Base-by-base conservation (phyloP, 2,888 invertebrate genomes). In the Hypsopygia costalis region DNA sequence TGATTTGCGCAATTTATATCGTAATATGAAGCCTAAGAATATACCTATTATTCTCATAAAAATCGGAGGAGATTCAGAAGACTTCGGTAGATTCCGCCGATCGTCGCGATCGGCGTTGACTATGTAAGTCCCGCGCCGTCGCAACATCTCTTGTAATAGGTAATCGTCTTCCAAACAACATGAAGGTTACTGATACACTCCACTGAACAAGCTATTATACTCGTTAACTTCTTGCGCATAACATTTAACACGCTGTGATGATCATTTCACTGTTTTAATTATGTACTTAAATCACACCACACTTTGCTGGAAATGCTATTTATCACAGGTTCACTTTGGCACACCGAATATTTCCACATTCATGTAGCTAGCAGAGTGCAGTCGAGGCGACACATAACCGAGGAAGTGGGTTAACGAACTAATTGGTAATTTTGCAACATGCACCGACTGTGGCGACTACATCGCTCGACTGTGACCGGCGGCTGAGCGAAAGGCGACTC, bases 51-150 rank as follows among this genome's bases (percentile, higher is more conserved):
- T 75, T 57, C 78, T 81, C 25, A 69, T 52, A 30, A 69, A 44
- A 48, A 67, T 55, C 29, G 71, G 53, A 6, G 65, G 44, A 8
- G 64, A 45, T 39, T 72, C 74, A 7, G 60, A 42, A 2, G 69
- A 52, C 51, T 77, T 79, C 16, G 67, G 45, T 50, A 55, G 69
- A 42, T 55, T 60, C 42, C 63, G 62, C 43, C 70, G 67, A 48
- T 58, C 62, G 30, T 69, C 73, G 12, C 77, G 58, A 41, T 76
- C 78, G 49, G 77, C 71, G 55, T 87, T 88, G 43, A 88, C 87
- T 16, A 87, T 83, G 52, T 88, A 88, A 34, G 78, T 82, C 44
- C 86, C 86, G 41, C 87, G 80, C 33, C 83, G 77, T 31, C 87
- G 75, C 61, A 87, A 62, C 87, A 87, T 87, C 46, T 47, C 73